Percentiles rank a stretch among this genome's conserved stretches.
Evolutionary conservation across 2,888 invertebrate species (phyloP).

Genomic region (Megastigmus dorsalis): DNA sequence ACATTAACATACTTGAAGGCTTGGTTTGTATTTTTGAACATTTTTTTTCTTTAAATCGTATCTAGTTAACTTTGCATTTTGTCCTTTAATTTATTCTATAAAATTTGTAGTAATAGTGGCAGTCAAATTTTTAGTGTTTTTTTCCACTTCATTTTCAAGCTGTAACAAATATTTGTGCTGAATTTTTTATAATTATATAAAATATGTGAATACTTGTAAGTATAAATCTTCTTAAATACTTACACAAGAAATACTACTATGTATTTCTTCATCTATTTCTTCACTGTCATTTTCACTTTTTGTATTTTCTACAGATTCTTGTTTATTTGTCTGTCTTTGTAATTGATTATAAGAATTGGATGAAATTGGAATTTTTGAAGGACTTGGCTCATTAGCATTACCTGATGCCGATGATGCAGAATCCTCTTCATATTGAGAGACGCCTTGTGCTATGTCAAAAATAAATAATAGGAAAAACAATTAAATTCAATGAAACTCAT

Average conservation of each 20-base stretch:
- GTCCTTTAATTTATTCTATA: background rate
- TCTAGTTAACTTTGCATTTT: background rate
- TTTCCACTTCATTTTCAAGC: constrained; percentile 61
- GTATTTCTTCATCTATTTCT: constrained; percentile 70
- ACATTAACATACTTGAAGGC: constrained; percentile 34
- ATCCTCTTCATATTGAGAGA: constrained; percentile 70
- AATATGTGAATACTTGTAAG: background rate
- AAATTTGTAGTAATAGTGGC: background rate
- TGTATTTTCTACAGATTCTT: constrained; percentile 64
- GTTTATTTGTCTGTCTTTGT: constrained; percentile 59
- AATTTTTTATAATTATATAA: constrained; percentile 3
- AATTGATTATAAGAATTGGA: constrained; percentile 59
- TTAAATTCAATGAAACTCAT: too few species aligned
- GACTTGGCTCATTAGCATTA: constrained; percentile 70
- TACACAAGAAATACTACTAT: constrained; percentile 70
- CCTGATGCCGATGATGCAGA: constrained; percentile 70
- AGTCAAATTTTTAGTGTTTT: constrained; percentile 11
- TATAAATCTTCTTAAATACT: too few species aligned
- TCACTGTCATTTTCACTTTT: constrained; percentile 70
- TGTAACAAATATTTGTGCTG: constrained; percentile 60
- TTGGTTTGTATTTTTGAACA: constrained; percentile 5
- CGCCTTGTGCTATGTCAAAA: constrained; percentile 61
- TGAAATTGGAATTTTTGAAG: constrained; percentile 66
- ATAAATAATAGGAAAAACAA: too few species aligned
- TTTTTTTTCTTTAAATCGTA: constrained; percentile 10